These are phyloP conservation scores for Styela clava DNA, from an alignment of 23 tunicate genomes.

Conservation along the genomic window DNA sequence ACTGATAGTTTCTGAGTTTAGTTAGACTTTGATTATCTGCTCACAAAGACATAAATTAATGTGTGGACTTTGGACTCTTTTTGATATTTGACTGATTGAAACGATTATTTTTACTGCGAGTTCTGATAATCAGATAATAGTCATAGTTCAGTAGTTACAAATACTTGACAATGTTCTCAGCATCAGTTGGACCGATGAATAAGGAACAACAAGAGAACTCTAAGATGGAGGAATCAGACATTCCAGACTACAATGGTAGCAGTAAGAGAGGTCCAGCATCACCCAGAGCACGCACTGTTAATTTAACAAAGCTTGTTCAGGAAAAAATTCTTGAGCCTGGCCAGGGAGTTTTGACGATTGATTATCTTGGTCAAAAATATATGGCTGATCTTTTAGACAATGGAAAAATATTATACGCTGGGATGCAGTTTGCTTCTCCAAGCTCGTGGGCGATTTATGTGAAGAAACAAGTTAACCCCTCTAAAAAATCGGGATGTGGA, in stretches of 20 bases:
- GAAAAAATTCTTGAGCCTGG: slow-evolving; percentile 86
- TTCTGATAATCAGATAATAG: too few relatives aligned
- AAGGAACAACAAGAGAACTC: not conserved
- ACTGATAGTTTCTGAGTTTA: too few relatives aligned
- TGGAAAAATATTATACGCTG: slow-evolving; percentile 79
- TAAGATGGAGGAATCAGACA: not conserved
- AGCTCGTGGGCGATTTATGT: slow-evolving; percentile 96
- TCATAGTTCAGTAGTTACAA: too few relatives aligned
- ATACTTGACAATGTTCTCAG: not conserved
- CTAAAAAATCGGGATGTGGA: slow-evolving; percentile 94
- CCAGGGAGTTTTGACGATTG: slow-evolving; percentile 65
- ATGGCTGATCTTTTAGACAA: slow-evolving; percentile 54
- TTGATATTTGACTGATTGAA: too few relatives aligned
- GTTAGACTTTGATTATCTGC: too few relatives aligned
- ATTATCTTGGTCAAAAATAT: slow-evolving; percentile 80
- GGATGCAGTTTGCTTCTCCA: slow-evolving; percentile 76
- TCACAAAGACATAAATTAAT: too few relatives aligned
- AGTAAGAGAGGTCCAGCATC: not conserved
- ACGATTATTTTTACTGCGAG: too few relatives aligned
- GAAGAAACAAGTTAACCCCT: slow-evolving; percentile 77
- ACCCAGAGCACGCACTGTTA: slow-evolving; percentile 44
- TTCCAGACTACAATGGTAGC: not conserved
- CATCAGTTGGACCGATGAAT: not conserved
- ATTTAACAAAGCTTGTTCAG: slow-evolving; percentile 55
- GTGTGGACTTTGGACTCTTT: too few relatives aligned